These are phyloP conservation scores for Limenitis camilla DNA, from an alignment of 2,888 invertebrate genomes.

Conservation along the genomic window DNA sequence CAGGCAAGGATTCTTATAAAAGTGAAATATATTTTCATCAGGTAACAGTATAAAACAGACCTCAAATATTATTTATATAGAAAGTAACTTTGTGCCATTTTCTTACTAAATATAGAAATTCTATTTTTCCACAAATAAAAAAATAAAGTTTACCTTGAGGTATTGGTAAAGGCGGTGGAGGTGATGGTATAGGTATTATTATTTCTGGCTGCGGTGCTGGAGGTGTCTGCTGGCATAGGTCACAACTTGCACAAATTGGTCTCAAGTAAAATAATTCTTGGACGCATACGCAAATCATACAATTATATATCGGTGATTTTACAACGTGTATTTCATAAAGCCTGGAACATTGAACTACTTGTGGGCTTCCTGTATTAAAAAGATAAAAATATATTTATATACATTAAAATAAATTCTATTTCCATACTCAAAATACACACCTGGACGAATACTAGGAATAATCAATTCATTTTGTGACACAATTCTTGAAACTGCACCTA, in stretches of 20 bases:
- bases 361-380: conserved; percentile 20
- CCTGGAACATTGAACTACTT: conserved; percentile 33
- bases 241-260: conserved; percentile 41
- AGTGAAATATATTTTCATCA: no score
- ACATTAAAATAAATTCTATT: no score
- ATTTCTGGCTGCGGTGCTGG: conserved; percentile 15
- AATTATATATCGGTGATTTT: conserved; percentile 35
- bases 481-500: not conserved
- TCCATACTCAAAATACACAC: not conserved
- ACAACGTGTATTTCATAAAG: conserved; percentile 45
- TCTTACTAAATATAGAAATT: not conserved
- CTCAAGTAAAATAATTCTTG: conserved; percentile 32
- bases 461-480: not conserved
- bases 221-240: conserved; percentile 11
- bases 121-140: not conserved
- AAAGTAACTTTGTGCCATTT: not conserved
- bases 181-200: conserved; percentile 12
- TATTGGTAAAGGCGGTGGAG: conserved; percentile 19
- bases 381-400: not conserved
- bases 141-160: conserved; percentile 25
- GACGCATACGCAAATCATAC: conserved; percentile 51
- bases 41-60: no score
- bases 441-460: not conserved
- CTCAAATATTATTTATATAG: no score
- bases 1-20: no score